phyloP scores from a whole-genome alignment of 1,140 invertebrate genomes.

The Heliconius eleuchia region DNA sequence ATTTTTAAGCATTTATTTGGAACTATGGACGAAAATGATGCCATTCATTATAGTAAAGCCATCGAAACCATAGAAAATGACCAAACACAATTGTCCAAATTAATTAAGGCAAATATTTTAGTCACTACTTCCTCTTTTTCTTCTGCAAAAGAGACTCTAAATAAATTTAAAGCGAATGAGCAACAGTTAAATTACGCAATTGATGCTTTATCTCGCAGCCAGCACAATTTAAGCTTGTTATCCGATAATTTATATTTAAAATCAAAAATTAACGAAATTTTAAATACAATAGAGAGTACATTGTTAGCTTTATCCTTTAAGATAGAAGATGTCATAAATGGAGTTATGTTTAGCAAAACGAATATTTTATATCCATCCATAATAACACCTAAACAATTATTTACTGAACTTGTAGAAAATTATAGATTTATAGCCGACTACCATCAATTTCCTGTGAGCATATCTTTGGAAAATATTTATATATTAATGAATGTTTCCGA shows the following conservation, averaged over 20 bases:
- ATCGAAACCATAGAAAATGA: slow-evolving; percentile 29
- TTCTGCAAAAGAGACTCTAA: slow-evolving; percentile 19
- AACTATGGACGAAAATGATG: slow-evolving; percentile 37
- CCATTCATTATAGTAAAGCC: slow-evolving; percentile 34
- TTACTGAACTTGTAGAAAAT: slow-evolving; percentile 35
- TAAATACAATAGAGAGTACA: slow-evolving; percentile 30
- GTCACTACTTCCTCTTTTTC: slow-evolving; percentile 26
- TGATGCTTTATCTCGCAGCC: slow-evolving; percentile 3
- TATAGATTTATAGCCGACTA: slow-evolving; percentile 15
- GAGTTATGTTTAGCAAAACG: slow-evolving; percentile 37
- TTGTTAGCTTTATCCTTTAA: slow-evolving; percentile 39
- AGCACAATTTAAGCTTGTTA: slow-evolving; percentile 10
- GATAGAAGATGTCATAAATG: slow-evolving; percentile 41
- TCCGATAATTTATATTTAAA: slow-evolving; percentile 30
- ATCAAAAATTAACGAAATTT: slow-evolving; percentile 30
- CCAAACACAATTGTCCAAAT: slow-evolving; percentile 22
- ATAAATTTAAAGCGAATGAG: slow-evolving; percentile 19
- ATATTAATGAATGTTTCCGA: background rate
- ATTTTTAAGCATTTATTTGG: slow-evolving; percentile 36
- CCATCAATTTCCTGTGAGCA: background rate
- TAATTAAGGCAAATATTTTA: slow-evolving; percentile 33
- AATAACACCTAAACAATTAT: slow-evolving; percentile 37
- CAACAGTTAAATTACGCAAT: slow-evolving; percentile 28
- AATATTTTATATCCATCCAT: slow-evolving; percentile 41
- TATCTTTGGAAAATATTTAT: background rate